These are phyloP conservation scores for Sclerodermus sp. DNA, from an alignment of 2,888 invertebrate species.

Conservation along the genomic window DNA sequence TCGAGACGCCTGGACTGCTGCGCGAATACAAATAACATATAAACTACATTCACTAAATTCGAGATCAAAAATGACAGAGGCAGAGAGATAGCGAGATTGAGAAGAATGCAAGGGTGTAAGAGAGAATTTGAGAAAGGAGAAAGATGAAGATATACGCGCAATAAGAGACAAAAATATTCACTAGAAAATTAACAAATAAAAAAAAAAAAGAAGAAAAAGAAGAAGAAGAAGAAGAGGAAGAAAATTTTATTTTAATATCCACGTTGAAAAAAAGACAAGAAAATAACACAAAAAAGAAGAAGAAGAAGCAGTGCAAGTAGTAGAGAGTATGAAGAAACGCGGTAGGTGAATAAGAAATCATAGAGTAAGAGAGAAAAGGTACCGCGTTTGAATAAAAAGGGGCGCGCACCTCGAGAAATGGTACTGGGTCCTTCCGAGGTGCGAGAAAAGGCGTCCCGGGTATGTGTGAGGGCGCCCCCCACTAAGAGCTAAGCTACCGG, in stretches of 20 bases:
- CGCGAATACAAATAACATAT: constrained; percentile 8
- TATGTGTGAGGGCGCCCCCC: constrained; percentile 43
- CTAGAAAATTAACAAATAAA: too few relatives aligned
- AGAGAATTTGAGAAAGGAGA: constrained; percentile 6
- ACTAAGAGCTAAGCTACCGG: constrained; percentile 58
- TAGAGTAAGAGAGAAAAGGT: constrained; percentile 29
- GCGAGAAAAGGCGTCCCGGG: constrained; percentile 33
- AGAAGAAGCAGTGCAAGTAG: constrained; percentile 2
- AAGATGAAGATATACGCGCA: too few relatives aligned
- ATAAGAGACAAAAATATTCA: too few relatives aligned
- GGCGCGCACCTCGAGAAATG: constrained; percentile 37
- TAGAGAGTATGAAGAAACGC: constrained; percentile 12
- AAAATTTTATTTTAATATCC: not conserved
- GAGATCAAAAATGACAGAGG: constrained; percentile 10
- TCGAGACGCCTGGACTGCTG: constrained; percentile 12
- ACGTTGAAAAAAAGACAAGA: not conserved
- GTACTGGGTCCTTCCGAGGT: constrained; percentile 2
- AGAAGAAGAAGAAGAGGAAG: not conserved
- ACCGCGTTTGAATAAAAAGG: too few relatives aligned
- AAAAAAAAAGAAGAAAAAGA: not conserved
- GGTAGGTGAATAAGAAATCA: constrained; percentile 19
- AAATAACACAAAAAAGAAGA: not conserved
- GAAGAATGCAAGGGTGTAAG: constrained; percentile 3
- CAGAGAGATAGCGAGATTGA: constrained; percentile 1
- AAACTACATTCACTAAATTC: constrained; percentile 6